Base-by-base conservation (phyloP, 2,888 invertebrate genomes). In the Ophioninae sp. region DNA sequence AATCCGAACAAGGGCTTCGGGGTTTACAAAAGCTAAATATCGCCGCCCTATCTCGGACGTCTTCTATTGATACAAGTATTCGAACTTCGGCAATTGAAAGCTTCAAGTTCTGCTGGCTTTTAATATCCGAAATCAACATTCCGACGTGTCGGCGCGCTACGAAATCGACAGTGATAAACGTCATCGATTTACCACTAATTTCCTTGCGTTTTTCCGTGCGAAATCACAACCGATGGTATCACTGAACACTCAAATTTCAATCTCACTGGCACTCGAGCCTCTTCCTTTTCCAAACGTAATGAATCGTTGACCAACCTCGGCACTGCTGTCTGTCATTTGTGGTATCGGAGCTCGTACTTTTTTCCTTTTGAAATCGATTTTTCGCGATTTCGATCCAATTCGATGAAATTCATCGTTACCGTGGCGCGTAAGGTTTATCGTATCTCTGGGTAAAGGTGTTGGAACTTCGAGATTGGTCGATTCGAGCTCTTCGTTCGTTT, bases 311-410 rank as follows among this genome's bases (percentile, higher is more conserved):
- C 23, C 69, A 39, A 73, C 69, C 17, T 68, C 59, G 59, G 72
- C 39, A 59, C n/a, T 37, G 37, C 57, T 64, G 10, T 61, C 62
- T 8, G 37, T 21, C 30, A 57, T 65, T 69, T 75, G 69, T 7
- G 85, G 85, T 17, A 86, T 69, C 6, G 86, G 87, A 21, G 87
- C 88, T 62, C 83, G 81, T 44, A 64, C 77, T 72, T 89, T 87
- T 56, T 87, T 87, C 76, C 68, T 86, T 61, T 82, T 87, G 59
- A 81, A 85, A 44, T 86, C 85, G 8, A 73, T 50, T 73, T 84
- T 87, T 23, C 80, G 79, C n/a, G 77, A 77, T 67, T 69, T 84
- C 20, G 75, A 67, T 8, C 68, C 67, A 7, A 77, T 59, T 30
- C 72, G 77, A 13, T 79, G 82, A 6, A 85, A 68, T 21, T 68